These are phyloP conservation scores for Neogobius melanostomus DNA, from an alignment of 2,113 vertebrate species.

Conservation along the genomic window DNA sequence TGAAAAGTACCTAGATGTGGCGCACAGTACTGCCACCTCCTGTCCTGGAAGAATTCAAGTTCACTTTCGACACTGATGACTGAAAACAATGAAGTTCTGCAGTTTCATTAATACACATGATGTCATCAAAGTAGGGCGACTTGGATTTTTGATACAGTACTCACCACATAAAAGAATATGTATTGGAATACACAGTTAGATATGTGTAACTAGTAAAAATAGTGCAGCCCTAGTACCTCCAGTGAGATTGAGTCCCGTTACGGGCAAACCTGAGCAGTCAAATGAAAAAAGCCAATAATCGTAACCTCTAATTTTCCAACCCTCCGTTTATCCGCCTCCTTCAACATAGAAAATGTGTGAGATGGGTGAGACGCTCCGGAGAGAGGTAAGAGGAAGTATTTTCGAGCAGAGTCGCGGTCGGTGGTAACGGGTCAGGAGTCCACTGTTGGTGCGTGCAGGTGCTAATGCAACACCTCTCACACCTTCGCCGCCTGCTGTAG, in stretches of 20 bases:
- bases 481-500: conserved; percentile 50
- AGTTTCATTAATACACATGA: too few relatives aligned
- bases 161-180: too few relatives aligned
- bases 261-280: background rate
- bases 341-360: background rate
- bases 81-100: too few relatives aligned
- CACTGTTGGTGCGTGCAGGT: conserved; percentile 79
- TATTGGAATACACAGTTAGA: too few relatives aligned
- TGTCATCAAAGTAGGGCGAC: too few relatives aligned
- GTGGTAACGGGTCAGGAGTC: conserved; percentile 71
- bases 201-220: too few relatives aligned
- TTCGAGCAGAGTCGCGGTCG: conserved; percentile 61
- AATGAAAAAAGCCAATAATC: background rate
- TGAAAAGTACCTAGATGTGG: too few relatives aligned
- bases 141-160: too few relatives aligned
- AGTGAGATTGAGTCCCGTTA: background rate
- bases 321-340: background rate
- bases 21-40: too few relatives aligned
- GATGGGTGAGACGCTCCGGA: background rate
- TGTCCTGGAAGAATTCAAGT: too few relatives aligned
- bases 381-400: conserved; percentile 32
- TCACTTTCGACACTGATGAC: too few relatives aligned
- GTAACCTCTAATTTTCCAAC: background rate
- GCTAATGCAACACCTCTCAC: conserved; percentile 83
- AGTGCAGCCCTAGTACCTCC: too few relatives aligned